Conservation (phyloP, 2,888 invertebrate genomes). For the Cryptosula pallasiana region DNA sequence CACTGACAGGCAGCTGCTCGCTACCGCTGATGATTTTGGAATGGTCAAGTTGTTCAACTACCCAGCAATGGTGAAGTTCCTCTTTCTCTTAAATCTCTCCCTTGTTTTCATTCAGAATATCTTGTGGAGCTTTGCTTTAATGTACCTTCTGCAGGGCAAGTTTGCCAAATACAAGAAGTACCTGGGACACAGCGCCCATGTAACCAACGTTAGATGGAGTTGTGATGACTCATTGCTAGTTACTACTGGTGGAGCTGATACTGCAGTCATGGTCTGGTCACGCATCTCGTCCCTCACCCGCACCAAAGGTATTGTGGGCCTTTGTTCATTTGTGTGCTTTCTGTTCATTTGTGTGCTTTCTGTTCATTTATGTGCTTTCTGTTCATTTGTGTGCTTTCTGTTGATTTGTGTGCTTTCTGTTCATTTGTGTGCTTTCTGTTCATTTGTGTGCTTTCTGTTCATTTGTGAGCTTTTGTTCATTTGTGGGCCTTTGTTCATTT, state of each 20-base stretch:
- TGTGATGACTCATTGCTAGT: slow-evolving; percentile 45
- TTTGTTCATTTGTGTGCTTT: too few relatives aligned
- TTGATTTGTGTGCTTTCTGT: too few relatives aligned
- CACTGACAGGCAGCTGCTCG: slow-evolving; percentile 45
- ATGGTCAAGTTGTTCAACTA: slow-evolving; percentile 54
- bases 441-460: too few relatives aligned
- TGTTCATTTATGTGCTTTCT: too few relatives aligned
- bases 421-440: too few relatives aligned
- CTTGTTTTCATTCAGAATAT: too few relatives aligned
- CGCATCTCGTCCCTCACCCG: slow-evolving; percentile 21
- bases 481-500: too few relatives aligned
- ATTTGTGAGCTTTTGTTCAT: too few relatives aligned
- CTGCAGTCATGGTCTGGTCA: slow-evolving; percentile 53
- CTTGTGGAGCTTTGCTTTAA: neutral
- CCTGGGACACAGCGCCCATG: slow-evolving; percentile 53
- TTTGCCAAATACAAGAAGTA: slow-evolving; percentile 53
- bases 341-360: too few relatives aligned
- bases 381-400: too few relatives aligned
- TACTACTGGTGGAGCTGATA: slow-evolving; percentile 54
- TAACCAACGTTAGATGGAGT: slow-evolving; percentile 54
- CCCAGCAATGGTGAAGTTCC: slow-evolving; percentile 52
- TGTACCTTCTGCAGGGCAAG: slow-evolving; percentile 42
- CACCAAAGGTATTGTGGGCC: neutral
- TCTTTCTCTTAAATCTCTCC: too few relatives aligned
- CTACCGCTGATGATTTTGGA: slow-evolving; percentile 55